Evolutionary conservation across 2,113 vertebrate species (phyloP).

Genomic region (Ahaetulla prasina): DNA sequence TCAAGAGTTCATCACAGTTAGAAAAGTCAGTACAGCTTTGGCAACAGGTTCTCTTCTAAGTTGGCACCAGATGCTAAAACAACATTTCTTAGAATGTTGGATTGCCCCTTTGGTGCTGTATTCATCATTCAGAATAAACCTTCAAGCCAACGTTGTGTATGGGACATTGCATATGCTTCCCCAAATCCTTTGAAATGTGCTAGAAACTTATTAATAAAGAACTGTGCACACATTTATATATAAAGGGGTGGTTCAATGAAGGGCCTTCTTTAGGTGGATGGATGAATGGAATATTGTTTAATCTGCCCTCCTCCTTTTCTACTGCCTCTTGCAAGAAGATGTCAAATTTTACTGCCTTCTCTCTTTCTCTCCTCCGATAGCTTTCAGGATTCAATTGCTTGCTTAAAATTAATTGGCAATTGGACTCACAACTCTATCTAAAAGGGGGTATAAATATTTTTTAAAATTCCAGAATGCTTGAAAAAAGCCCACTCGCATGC

Average conservation of each 20-base stretch:
- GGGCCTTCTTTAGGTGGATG: background rate
- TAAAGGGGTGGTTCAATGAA: background rate
- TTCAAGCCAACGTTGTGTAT: background rate
- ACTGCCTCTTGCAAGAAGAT: background rate
- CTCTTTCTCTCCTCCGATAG: too few species aligned
- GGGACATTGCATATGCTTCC: accelerated
- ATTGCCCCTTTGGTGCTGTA: background rate
- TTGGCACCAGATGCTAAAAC: conserved; percentile 25
- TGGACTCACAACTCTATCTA: background rate
- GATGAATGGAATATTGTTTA: background rate
- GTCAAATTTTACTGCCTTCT: background rate
- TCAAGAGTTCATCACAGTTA: accelerated
- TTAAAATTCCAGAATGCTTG: background rate
- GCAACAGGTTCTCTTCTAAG: background rate
- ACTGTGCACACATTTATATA: background rate
- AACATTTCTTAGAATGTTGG: conserved; percentile 31
- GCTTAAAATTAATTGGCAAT: background rate
- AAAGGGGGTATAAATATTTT: background rate
- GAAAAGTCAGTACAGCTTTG: background rate
- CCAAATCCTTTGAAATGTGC: conserved; percentile 23
- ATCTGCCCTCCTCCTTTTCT: background rate
- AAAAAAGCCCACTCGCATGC: background rate
- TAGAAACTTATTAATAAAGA: conserved; percentile 12
- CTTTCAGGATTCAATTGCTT: background rate
- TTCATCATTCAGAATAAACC: conserved; percentile 32